These are phyloP conservation scores for Hypsopygia costalis DNA, from an alignment of 2,888 invertebrate genomes.

Conservation along the genomic window DNA sequence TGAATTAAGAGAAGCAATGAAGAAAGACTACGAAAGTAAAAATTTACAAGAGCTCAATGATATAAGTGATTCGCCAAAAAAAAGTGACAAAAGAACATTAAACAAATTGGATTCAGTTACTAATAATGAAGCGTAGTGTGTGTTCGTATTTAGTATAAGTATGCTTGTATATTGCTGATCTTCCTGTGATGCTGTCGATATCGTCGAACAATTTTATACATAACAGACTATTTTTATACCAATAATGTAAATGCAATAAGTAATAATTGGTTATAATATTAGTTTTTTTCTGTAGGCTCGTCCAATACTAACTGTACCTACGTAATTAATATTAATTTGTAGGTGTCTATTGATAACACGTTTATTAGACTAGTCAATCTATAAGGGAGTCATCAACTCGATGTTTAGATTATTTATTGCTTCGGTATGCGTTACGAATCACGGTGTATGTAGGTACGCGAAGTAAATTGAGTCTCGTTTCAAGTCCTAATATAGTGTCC, in stretches of 20 bases:
- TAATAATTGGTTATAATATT: conserved; percentile 15
- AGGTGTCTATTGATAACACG: conserved; percentile 22
- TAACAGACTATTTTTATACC: conserved; percentile 32
- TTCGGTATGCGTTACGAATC: conserved; percentile 22
- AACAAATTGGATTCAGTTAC: conserved; percentile 56
- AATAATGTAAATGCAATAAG: conserved; percentile 32
- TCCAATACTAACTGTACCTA: conserved; percentile 21
- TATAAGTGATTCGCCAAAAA: conserved; percentile 71
- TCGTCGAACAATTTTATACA: conserved; percentile 41
- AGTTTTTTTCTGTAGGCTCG: conserved; percentile 11
- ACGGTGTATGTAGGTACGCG: not conserved
- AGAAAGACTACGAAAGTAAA: conserved; percentile 47
- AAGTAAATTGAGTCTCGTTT: not conserved
- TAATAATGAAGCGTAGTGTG: conserved; percentile 55
- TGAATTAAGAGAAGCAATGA: conserved; percentile 41
- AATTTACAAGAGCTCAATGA: conserved; percentile 58
- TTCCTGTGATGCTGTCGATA: conserved; percentile 58
- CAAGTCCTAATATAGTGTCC: not conserved
- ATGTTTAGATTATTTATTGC: conserved; percentile 68
- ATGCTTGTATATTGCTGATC: conserved; percentile 54
- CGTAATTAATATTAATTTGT: conserved; percentile 20
- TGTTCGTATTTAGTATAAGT: conserved; percentile 14
- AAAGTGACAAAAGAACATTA: conserved; percentile 69
- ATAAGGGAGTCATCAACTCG: conserved; percentile 57
- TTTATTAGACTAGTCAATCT: conserved; percentile 76